Conservation (phyloP, 2,888 invertebrate genomes). For the Orthosia incerta region DNA sequence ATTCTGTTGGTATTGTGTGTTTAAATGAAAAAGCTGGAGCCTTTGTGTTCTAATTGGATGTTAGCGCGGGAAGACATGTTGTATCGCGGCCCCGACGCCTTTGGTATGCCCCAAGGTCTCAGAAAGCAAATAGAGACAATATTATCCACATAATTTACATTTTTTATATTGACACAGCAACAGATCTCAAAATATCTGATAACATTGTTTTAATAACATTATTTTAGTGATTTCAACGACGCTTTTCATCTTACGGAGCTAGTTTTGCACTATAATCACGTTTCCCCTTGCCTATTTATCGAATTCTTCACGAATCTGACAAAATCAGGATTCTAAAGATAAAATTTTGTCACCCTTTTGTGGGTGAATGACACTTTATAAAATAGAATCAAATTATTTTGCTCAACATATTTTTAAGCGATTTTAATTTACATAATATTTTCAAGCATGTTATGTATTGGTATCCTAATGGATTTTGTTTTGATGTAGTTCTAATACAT, state of each 20-base stretch:
- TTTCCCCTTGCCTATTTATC: not conserved
- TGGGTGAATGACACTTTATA: conserved; percentile 39
- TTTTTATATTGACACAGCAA: conserved; percentile 58
- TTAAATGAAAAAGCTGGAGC: conserved; percentile 38
- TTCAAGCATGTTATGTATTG: not conserved
- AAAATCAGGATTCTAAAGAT: conserved; percentile 13
- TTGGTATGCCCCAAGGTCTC: conserved; percentile 59
- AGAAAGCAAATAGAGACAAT: conserved; percentile 59
- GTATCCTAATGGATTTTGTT: conserved; percentile 3
- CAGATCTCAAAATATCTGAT: conserved; percentile 35
- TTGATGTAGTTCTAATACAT: not conserved
- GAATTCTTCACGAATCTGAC: not conserved
- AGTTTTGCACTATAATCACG: not conserved
- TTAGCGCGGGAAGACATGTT: conserved; percentile 87
- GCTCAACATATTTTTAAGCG: not conserved
- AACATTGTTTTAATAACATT: conserved; percentile 15
- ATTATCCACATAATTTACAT: conserved; percentile 42
- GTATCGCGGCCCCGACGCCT: conserved; percentile 66
- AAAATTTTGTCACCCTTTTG: conserved; percentile 20
- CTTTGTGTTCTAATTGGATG: conserved; percentile 65
- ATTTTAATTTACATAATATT: not conserved
- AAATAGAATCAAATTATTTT: not conserved
- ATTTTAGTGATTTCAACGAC: conserved; percentile 9
- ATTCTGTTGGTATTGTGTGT: conserved; percentile 39
- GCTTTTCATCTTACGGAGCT: not conserved